Percentiles rank a stretch among this genome's conserved stretches.
These are phyloP conservation scores for Halcyon chelicuti DNA, from an alignment of 2,797 vertebrate genomes.

Conservation along the genomic window DNA sequence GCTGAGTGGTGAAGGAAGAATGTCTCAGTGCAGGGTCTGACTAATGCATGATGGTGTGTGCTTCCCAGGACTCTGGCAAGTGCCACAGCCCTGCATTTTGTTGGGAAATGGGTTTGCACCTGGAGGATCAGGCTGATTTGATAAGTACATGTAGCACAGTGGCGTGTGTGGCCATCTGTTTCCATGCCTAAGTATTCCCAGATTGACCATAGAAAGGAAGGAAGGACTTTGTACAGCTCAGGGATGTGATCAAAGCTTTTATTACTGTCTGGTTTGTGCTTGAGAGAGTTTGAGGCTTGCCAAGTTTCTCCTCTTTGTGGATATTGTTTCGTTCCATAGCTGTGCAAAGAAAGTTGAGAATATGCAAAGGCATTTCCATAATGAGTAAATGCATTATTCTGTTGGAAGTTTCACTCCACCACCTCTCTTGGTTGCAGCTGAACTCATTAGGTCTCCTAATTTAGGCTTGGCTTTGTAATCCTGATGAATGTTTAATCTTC, in stretches of 20 bases:
- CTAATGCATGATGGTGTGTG: fast-evolving
- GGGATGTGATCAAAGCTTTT: constrained; percentile 51
- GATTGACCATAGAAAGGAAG: constrained; percentile 5
- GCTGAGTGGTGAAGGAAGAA: neutral
- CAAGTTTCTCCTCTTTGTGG: constrained; percentile 64
- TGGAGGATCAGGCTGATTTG: neutral
- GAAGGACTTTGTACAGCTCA: constrained; percentile 25
- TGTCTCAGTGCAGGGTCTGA: neutral
- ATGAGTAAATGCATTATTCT: constrained; percentile 51
- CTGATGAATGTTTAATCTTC: constrained; percentile 1
- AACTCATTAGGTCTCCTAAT: neutral
- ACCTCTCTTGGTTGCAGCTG: constrained; percentile 13
- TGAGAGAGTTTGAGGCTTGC: constrained; percentile 47
- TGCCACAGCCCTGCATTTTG: neutral
- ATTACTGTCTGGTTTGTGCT: constrained; percentile 55
- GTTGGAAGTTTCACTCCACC: constrained; percentile 50
- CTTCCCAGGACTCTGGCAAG: neutral
- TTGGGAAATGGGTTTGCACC: constrained; percentile 19
- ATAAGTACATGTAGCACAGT: neutral
- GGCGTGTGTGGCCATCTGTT: neutral
- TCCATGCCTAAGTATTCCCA: neutral
- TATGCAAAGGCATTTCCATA: constrained; percentile 61
- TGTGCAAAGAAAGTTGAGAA: constrained; percentile 53
- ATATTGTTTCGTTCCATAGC: constrained; percentile 28
- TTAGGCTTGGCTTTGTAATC: constrained; percentile 6